Conservation (phyloP, 2,797 vertebrate species). For the Clarias laeviceps region DNA sequence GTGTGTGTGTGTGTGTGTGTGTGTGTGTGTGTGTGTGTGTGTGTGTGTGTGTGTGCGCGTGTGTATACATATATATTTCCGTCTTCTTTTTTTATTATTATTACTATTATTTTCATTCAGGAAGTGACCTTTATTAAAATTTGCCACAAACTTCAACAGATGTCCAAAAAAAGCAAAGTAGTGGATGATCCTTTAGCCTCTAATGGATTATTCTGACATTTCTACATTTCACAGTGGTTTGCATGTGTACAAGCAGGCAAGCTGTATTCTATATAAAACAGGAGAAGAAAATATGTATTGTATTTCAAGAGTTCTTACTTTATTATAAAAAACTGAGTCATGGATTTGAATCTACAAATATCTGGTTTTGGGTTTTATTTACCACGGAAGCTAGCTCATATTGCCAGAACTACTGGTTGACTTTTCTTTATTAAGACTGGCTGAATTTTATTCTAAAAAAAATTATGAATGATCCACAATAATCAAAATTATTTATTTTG, state of each 20-base stretch:
- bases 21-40: too few species aligned
- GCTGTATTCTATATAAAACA: not conserved
- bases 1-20: too few species aligned
- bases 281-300: not conserved
- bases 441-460: not conserved
- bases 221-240: not conserved
- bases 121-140: conserved; percentile 10
- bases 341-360: not conserved
- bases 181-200: not conserved
- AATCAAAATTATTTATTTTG: not conserved
- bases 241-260: not conserved
- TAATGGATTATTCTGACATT: conserved; percentile 20
- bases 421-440: not conserved
- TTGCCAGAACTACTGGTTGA: not conserved
- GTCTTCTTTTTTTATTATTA: too few species aligned
- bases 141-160: not conserved
- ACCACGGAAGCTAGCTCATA: not conserved
- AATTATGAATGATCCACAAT: too few species aligned
- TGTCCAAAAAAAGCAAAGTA: not conserved
- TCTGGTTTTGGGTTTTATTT: not conserved
- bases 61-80: too few species aligned
- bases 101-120: too few species aligned
- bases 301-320: not conserved
- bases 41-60: too few species aligned
- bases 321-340: not conserved